Base-by-base conservation (phyloP, 2,113 vertebrate genomes). In the Tragulus kanchil region DNA sequence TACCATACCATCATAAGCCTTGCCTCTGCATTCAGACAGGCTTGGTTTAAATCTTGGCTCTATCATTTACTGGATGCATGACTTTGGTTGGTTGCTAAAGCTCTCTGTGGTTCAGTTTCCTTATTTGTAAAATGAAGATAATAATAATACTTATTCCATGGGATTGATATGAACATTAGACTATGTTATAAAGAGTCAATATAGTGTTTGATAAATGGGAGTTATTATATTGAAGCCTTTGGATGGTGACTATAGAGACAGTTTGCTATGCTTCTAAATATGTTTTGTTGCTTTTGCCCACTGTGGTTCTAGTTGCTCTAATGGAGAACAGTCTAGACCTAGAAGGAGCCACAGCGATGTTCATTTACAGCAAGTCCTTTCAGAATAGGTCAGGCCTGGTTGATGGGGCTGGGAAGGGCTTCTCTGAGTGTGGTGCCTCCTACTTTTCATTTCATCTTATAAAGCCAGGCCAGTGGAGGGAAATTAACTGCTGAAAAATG, bases 401-500 rank as follows among this genome's bases (percentile, higher is more conserved):
- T 56, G 67, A 19, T 61, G 58, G 42, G 73, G 69, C n/a, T 16
- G 15, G 84, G 58, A 93, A 73, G 50, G 45, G 73, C 81, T 94
- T 92, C 64, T 82, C 6, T 48, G 52, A 93, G 58, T 90, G 3
- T 26, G 31, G 58, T 73, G 31, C 36, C 67, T 73, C 82, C 28
- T 83, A 71, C 61, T 90, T 93, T 54, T 65, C n/a, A 26, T 91
- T 95, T 14, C 81, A 85, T 96, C 85, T 93, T 85, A 59, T 21
- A 85, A 92, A 97, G 75, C 84, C 79, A 21, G 28, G 50, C 73
- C 42, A 82, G 19, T 19, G 9, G 50, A 61, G 54, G 64, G 56
- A 89, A 94, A 94, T 96, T 96, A 92, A 94, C 95, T 92, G 75
- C 59, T 96, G 86, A 96, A 96, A 96, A 97, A 94, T 95, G 86